Conservation (phyloP, 2,113 vertebrate species). For the Corythornis madagascariensis region DNA sequence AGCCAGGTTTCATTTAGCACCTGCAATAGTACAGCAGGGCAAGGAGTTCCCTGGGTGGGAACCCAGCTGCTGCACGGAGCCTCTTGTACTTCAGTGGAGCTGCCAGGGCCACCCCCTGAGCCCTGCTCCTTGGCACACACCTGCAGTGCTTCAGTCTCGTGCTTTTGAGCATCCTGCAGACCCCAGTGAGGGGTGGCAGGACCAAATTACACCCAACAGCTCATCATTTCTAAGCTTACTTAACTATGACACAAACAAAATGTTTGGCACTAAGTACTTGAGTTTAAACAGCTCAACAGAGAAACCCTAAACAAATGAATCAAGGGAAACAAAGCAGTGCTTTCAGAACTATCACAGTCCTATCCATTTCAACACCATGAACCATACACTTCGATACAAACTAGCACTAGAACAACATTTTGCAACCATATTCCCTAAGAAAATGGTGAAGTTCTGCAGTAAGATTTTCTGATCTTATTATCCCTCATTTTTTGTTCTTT, state of each 20-base stretch:
- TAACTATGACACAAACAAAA: background rate
- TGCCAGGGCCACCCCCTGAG: background rate
- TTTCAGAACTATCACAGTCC: background rate
- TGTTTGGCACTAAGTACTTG: background rate
- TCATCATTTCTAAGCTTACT: background rate
- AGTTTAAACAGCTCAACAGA: background rate
- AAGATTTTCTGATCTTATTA: background rate
- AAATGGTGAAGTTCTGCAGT: background rate
- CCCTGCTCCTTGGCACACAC: background rate
- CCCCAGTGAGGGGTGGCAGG: background rate
- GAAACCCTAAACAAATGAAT: background rate
- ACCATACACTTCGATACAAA: background rate
- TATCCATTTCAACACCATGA: background rate
- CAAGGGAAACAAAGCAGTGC: background rate
- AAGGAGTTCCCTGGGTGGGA: background rate
- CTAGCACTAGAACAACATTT: background rate
- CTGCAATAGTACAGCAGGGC: background rate
- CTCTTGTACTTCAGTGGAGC: background rate
- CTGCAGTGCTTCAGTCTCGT: background rate
- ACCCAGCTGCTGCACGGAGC: background rate
- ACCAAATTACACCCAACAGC: background rate
- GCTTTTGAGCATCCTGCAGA: background rate
- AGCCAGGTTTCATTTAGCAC: constrained; percentile 18
- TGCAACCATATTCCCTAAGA: background rate
- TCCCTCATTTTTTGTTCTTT: background rate